phyloP scores from a whole-genome alignment of 2,888 invertebrate species.

The Brachynemurus nebulosus region DNA sequence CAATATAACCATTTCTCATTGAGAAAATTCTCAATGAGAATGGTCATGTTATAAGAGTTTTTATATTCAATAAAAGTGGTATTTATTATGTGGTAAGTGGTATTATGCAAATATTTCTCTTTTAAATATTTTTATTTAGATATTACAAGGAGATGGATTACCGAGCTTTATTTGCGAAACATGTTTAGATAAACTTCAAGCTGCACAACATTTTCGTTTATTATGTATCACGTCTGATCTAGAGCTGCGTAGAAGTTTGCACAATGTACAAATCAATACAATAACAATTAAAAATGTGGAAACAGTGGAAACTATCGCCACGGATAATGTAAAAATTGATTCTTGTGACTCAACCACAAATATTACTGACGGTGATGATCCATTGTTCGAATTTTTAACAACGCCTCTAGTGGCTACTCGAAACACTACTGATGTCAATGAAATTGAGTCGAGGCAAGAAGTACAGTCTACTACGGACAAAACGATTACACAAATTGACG shows the following conservation, averaged over 20 bases:
- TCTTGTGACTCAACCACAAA: not conserved
- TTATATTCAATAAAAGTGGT: not conserved
- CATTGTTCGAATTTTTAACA: not conserved
- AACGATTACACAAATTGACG: not conserved
- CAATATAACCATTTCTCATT: too few relatives aligned
- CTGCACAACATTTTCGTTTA: conserved; percentile 4
- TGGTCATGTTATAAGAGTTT: not conserved
- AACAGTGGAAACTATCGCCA: not conserved
- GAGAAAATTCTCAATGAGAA: too few relatives aligned
- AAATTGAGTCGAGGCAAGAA: not conserved
- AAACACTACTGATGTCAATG: not conserved
- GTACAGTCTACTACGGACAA: not conserved
- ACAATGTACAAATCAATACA: not conserved
- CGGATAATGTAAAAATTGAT: not conserved
- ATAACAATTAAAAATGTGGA: not conserved
- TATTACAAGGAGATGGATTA: not conserved
- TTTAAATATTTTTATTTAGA: not conserved
- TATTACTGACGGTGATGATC: not conserved
- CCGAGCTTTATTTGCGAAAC: not conserved
- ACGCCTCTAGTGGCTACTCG: too few relatives aligned
- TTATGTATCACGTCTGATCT: not conserved
- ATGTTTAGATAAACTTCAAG: conserved; percentile 2
- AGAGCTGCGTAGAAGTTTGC: not conserved
- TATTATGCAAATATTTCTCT: not conserved
- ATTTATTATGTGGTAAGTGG: not conserved